Percentiles rank a stretch among this genome's conserved stretches.
phyloP scores from a whole-genome alignment of 2,113 vertebrate species.

The Seriola quinqueradiata region DNA sequence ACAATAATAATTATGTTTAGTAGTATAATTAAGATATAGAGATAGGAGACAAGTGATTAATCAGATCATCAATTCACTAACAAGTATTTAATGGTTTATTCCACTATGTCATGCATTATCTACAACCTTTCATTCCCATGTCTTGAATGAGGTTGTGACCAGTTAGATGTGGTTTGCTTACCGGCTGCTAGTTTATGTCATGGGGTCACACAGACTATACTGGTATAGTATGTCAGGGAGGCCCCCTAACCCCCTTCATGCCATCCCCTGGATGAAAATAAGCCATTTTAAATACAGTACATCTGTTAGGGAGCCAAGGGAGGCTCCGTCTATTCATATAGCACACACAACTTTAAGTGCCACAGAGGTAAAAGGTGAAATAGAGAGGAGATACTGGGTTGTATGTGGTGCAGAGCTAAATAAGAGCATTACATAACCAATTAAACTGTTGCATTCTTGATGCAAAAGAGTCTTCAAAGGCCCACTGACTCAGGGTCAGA shows the following conservation, averaged over 20 bases:
- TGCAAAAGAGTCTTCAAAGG: constrained; percentile 17
- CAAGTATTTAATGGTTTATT: neutral
- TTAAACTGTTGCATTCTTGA: neutral
- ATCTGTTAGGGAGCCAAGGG: neutral
- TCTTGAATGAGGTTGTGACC: constrained; percentile 8
- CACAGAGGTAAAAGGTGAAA: neutral
- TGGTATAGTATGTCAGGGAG: constrained; percentile 30
- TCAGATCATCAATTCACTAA: neutral
- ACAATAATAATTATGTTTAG: neutral
- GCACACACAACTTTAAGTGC: neutral
- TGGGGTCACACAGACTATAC: constrained; percentile 1
- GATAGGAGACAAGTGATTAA: no score
- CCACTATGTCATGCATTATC: constrained; percentile 6
- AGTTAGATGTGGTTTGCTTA: constrained; percentile 15
- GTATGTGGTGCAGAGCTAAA: neutral
- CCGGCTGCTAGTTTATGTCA: constrained; percentile 3
- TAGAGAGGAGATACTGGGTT: neutral
- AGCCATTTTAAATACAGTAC: neutral
- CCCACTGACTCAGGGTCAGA: constrained; percentile 26
- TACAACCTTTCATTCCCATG: neutral
- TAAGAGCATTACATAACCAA: neutral
- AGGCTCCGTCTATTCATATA: neutral
- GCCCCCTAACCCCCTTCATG: neutral
- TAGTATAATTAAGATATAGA: no score
- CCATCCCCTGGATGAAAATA: constrained; percentile 45